phyloP scores from a whole-genome alignment of 2,113 vertebrate genomes.

The Morone chrysops region DNA sequence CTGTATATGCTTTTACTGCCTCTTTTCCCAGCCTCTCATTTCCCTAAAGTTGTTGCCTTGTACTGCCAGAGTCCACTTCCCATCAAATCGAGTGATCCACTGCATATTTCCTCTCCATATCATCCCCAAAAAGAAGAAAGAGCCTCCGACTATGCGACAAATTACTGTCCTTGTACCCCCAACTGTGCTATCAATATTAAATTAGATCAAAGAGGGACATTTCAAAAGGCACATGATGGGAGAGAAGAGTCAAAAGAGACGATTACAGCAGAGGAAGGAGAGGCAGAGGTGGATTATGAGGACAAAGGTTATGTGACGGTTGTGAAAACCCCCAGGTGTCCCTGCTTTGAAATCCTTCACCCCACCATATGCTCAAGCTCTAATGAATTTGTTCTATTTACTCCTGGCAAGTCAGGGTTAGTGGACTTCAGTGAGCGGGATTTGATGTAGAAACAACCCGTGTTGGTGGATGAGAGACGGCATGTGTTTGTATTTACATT shows the following conservation, averaged over 20 bases:
- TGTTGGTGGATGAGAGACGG: not conserved
- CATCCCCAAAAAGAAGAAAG: conserved; percentile 23
- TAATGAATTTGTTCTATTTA: conserved; percentile 46
- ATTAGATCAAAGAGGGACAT: conserved; percentile 57
- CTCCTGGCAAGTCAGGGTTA: not conserved
- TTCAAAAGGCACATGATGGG: conserved; percentile 53
- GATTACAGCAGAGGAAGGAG: conserved; percentile 39
- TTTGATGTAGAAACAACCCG: not conserved
- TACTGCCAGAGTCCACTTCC: conserved; percentile 26
- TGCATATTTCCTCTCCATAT: conserved; percentile 28
- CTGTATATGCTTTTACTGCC: conserved; percentile 33
- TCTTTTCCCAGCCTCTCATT: conserved; percentile 36
- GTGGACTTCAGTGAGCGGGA: conserved; percentile 2
- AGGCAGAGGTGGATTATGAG: conserved; percentile 45
- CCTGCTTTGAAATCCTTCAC: conserved; percentile 50
- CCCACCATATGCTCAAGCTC: conserved; percentile 51
- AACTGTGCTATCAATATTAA: conserved; percentile 60
- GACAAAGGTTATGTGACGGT: conserved; percentile 58
- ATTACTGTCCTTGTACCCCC: conserved; percentile 35
- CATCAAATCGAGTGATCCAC: conserved; percentile 39
- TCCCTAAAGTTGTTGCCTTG: conserved; percentile 45
- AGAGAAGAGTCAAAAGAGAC: conserved; percentile 50
- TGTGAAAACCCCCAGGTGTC: conserved; percentile 52
- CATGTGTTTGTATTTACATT: conserved; percentile 8
- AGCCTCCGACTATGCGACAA: conserved; percentile 35